Evolutionary conservation across 1,140 invertebrate genomes (phyloP), one percentile per base, ranked within the genome.

Genomic region (Drosophila asahinai): DNA sequence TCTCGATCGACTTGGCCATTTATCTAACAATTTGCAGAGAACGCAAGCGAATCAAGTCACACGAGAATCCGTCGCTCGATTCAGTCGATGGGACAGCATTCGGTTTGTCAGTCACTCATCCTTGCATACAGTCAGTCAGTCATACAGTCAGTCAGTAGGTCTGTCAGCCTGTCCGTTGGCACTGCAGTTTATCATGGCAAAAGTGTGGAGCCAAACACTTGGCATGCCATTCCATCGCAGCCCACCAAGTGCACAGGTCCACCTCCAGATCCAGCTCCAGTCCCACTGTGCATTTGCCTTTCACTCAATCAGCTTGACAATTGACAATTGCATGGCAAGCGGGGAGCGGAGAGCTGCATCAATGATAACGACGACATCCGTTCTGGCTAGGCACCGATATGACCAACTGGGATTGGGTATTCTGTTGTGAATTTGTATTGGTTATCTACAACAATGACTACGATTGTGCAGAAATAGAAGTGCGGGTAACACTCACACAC

Each of bases 261-360:
- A 27, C n/a, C 63, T 38, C 2, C 52, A 38, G 52, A 57, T 15
- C 54, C 54, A 40, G 19, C 62, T 43, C 15, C 15, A 67, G 49
- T 15, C 33, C 42, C 49, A 48, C 42, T 52, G 47, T 62, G 64
- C 83, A 72, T 77, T 83, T 83, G 65, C 72, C 64, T 80, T 83
- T 80, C 77, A 74, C 77, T 87, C 83, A 87, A 87, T 87, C 83
- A 83, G 83, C 52, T 78, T 84, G 84, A 87, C 80, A 81, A 89
- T 68, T 81, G 83, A 81, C 84, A 87, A 76, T 75, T 66, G 49
- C 66, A 81, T 52, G 49, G 77, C 59, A 61, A 70, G 74, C 45
- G 78, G 48, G 62, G 47, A 57, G 51, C 40, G 68, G 43, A 57
- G 47, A 57, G 51, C 58, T 58, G 72, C 52, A 36, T 58, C 54